Percentiles rank a stretch among this genome's conserved stretches.
Evolutionary conservation across 2,888 invertebrate species (phyloP).

Genomic region (Drosophila colorata): DNA sequence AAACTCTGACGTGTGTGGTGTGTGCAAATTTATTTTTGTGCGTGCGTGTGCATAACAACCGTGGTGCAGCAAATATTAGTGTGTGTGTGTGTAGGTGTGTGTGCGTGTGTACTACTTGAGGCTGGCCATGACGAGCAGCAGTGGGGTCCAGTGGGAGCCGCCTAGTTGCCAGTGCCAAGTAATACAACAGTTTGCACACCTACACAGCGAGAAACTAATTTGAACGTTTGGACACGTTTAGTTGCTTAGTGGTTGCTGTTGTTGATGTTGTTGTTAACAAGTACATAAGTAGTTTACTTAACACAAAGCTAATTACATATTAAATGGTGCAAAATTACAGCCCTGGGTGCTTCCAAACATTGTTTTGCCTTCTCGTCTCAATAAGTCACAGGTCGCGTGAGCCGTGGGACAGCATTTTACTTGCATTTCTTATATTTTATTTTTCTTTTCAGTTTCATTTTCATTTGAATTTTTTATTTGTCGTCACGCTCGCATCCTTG

Average conservation of each 20-base stretch:
- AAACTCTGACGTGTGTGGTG: constrained; percentile 56
- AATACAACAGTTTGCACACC: constrained; percentile 23
- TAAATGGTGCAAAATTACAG: constrained; percentile 84
- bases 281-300: constrained; percentile 73
- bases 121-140: constrained; percentile 29
- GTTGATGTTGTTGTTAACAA: constrained; percentile 50
- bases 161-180: constrained; percentile 32
- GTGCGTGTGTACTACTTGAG: constrained; percentile 8
- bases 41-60: constrained; percentile 51
- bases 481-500: constrained; percentile 54
- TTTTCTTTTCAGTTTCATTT: constrained; percentile 14
- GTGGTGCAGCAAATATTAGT: constrained; percentile 44
- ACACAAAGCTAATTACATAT: constrained; percentile 82
- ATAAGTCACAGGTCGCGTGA: constrained; percentile 61
- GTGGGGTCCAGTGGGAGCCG: constrained; percentile 7
- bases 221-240: constrained; percentile 57
- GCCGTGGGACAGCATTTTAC: constrained; percentile 9
- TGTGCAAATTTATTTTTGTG: constrained; percentile 46
- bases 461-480: constrained; percentile 7
- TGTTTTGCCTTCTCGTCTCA: constrained; percentile 81
- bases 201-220: constrained; percentile 52
- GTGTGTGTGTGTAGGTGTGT: constrained; percentile 24
- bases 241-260: constrained; percentile 53
- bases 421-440: constrained; percentile 4
- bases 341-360: constrained; percentile 83